A percentile compares a stretch with the other conserved stretches of the same genome.
Evolutionary conservation across 92 coral and sea anemone species (phyloP).

Genomic region (Phenganax stokvisi): DNA sequence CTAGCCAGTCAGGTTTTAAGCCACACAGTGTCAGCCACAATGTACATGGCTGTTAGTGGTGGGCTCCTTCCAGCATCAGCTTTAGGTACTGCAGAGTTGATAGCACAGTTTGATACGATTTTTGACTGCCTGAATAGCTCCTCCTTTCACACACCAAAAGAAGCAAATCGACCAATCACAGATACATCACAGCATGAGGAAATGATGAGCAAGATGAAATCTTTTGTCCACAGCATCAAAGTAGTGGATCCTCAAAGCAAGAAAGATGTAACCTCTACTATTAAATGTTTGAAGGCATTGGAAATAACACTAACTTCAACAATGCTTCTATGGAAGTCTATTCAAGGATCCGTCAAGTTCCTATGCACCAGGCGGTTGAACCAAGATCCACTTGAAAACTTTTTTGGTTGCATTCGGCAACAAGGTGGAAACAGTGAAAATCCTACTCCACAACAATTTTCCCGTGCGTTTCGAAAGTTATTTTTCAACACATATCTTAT

Average conservation of each 20-base stretch:
- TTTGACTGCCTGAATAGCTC: slow-evolving; percentile 33
- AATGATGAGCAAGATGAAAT: slow-evolving; percentile 11
- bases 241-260: not conserved
- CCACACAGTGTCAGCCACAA: slow-evolving; percentile 33
- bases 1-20: slow-evolving; percentile 22
- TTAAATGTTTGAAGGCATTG: slow-evolving; percentile 19
- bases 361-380: slow-evolving; percentile 21
- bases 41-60: slow-evolving; percentile 17
- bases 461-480: slow-evolving; percentile 22
- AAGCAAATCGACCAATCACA: slow-evolving; percentile 13
- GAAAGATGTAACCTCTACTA: slow-evolving; percentile 21
- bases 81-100: slow-evolving; percentile 22
- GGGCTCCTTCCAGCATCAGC: slow-evolving; percentile 28
- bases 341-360: not conserved
- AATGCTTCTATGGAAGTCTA: slow-evolving; percentile 11
- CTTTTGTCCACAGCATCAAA: not conserved
- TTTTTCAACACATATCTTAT: slow-evolving; percentile 22
- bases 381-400: slow-evolving; percentile 33
- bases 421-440: slow-evolving; percentile 34
- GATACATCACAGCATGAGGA: slow-evolving; percentile 2
- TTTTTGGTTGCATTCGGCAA: slow-evolving; percentile 15
- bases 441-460: slow-evolving; percentile 25
- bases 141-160: not conserved
- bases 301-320: slow-evolving; percentile 6
- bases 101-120: slow-evolving; percentile 19